A percentile compares a stretch with the other conserved stretches of the same genome.
Conservation (phyloP, 2,113 vertebrate species). For the Tinamus guttatus region DNA sequence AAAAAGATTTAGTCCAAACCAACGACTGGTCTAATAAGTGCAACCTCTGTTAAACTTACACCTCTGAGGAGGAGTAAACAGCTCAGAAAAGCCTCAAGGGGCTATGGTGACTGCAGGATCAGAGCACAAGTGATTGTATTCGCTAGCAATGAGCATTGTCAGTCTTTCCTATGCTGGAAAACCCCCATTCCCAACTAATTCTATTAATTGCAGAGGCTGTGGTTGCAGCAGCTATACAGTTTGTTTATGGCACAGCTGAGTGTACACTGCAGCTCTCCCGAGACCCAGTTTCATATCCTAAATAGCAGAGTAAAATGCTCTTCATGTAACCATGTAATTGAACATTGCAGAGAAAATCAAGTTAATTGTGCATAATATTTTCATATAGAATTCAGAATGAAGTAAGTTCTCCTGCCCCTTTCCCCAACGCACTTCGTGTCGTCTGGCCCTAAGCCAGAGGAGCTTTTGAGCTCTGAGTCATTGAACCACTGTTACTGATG, state of each 20-base stretch:
- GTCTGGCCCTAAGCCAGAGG: background rate
- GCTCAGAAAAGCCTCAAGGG: rapidly evolving
- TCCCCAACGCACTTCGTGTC: background rate
- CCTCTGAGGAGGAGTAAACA: background rate
- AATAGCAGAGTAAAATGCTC: conserved; percentile 41
- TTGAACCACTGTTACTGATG: background rate
- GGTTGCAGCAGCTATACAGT: background rate
- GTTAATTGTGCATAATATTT: conserved; percentile 67
- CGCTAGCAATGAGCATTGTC: background rate
- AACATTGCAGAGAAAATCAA: conserved; percentile 58
- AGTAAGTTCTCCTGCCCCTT: conserved; percentile 22
- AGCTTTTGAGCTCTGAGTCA: background rate
- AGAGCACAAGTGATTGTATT: background rate
- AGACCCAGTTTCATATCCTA: conserved; percentile 33
- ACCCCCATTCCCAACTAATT: background rate
- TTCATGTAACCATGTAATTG: conserved; percentile 63
- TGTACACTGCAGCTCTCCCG: conserved; percentile 21
- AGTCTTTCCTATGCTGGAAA: background rate
- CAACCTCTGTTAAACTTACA: background rate
- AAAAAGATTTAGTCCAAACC: background rate
- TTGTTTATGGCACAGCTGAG: conserved; percentile 54
- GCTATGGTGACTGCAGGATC: background rate
- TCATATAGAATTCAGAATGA: conserved; percentile 9
- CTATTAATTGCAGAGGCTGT: conserved; percentile 14
- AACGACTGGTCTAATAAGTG: background rate